phyloP scores from a whole-genome alignment of 2,797 vertebrate genomes.

The Xiphorhynchus erythropygius region DNA sequence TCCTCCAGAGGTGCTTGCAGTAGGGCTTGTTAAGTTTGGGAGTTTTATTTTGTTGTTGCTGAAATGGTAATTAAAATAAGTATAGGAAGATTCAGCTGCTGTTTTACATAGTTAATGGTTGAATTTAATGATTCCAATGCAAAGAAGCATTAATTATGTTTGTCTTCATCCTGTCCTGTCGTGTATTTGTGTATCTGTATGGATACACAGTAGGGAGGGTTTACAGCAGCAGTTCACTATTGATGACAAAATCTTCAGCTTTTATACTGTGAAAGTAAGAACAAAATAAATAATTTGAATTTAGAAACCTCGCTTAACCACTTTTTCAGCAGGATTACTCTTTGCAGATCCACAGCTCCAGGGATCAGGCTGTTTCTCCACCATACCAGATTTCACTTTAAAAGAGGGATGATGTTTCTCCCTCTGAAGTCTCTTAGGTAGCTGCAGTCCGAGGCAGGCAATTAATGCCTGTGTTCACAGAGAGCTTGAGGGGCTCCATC shows the following conservation, averaged over 20 bases:
- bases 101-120: neutral
- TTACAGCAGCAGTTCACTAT: neutral
- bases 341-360: neutral
- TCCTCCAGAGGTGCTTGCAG: neutral
- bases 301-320: neutral
- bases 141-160: neutral
- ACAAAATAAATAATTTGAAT: neutral
- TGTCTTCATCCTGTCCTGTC: neutral
- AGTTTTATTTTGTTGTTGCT: neutral
- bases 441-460: neutral
- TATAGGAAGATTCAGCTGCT: neutral
- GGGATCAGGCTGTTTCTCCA: constrained; percentile 13
- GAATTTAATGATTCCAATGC: neutral
- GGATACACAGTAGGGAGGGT: neutral
- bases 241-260: neutral
- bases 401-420: neutral
- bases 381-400: neutral
- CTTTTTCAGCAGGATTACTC: neutral
- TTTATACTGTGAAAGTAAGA: neutral
- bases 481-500: neutral
- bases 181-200: neutral
- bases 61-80: neutral
- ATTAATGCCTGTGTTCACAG: neutral
- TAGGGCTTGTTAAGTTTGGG: neutral
- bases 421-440: neutral